These are phyloP conservation scores for Sebastes matsubarae DNA, from an alignment of 2,797 vertebrate species.

Conservation along the genomic window DNA sequence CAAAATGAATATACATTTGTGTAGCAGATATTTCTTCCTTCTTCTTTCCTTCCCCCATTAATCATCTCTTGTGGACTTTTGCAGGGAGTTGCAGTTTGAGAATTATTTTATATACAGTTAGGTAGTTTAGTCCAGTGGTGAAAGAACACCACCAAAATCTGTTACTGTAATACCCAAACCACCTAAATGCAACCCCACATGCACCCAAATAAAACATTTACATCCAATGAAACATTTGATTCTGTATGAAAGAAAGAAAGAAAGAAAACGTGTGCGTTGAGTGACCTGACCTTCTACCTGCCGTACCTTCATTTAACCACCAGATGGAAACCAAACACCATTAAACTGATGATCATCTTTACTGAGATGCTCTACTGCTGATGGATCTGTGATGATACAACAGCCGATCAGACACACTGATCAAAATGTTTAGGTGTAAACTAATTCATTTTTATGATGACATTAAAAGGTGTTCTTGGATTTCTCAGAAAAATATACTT, in stretches of 20 bases:
- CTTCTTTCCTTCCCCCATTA: too few species aligned
- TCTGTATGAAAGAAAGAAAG: too few species aligned
- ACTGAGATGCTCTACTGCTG: neutral
- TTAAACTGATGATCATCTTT: neutral
- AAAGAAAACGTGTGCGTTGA: too few species aligned
- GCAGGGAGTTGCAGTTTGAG: too few species aligned
- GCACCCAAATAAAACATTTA: neutral
- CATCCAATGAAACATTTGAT: neutral
- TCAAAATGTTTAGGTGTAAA: neutral
- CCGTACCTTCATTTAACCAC: slow-evolving; percentile 1
- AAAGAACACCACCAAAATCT: too few species aligned
- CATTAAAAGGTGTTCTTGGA: neutral
- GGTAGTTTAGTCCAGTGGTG: too few species aligned
- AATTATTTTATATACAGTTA: neutral
- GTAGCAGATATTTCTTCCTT: too few species aligned
- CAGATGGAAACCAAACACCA: slow-evolving; percentile 38
- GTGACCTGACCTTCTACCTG: neutral
- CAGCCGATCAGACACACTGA: neutral
- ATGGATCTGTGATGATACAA: neutral
- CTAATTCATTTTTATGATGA: neutral
- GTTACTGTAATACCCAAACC: too few species aligned
- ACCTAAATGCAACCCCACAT: too few species aligned
- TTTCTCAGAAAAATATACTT: neutral
- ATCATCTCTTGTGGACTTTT: too few species aligned
- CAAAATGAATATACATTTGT: too few species aligned